Evolutionary conservation across 2,797 vertebrate genomes (phyloP).

Genomic region (Pipistrellus pygmaeus): DNA sequence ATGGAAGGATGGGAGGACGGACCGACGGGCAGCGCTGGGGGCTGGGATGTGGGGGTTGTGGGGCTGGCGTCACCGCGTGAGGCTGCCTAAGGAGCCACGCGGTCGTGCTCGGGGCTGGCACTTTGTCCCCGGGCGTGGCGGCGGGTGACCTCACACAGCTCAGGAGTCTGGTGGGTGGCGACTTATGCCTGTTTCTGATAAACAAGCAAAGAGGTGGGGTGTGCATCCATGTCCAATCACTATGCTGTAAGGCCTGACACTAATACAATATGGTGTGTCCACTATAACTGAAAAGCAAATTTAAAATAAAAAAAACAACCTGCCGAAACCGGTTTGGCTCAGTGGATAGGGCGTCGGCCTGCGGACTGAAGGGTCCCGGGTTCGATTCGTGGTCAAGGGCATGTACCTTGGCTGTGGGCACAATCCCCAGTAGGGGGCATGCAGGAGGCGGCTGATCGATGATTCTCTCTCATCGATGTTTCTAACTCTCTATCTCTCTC

Average conservation of each 20-base stretch:
- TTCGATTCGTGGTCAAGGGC: too few species aligned
- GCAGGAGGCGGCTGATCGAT: too few species aligned
- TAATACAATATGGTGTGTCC: not conserved
- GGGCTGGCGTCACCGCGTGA: rapidly evolving
- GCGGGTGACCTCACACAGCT: too few species aligned
- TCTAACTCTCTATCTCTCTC: too few species aligned
- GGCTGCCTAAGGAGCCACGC: rapidly evolving
- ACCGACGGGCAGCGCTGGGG: rapidly evolving
- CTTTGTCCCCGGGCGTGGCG: too few species aligned
- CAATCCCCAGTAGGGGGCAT: too few species aligned
- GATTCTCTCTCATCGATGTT: too few species aligned
- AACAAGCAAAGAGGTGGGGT: not conserved
- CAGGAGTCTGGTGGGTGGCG: not conserved
- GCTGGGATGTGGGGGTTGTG: not conserved
- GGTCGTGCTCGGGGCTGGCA: not conserved
- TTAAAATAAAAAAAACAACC: too few species aligned
- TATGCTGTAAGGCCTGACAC: not conserved
- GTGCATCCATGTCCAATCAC: not conserved
- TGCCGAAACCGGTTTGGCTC: too few species aligned
- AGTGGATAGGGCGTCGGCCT: too few species aligned
- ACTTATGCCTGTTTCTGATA: not conserved
- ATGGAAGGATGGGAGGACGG: not conserved
- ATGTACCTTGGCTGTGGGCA: too few species aligned
- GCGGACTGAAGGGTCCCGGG: too few species aligned
- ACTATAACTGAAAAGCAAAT: not conserved